Evolutionary conservation across 2,797 vertebrate species (phyloP), one percentile per base, ranked within the genome.

Genomic region (Gouania willdenowi): DNA sequence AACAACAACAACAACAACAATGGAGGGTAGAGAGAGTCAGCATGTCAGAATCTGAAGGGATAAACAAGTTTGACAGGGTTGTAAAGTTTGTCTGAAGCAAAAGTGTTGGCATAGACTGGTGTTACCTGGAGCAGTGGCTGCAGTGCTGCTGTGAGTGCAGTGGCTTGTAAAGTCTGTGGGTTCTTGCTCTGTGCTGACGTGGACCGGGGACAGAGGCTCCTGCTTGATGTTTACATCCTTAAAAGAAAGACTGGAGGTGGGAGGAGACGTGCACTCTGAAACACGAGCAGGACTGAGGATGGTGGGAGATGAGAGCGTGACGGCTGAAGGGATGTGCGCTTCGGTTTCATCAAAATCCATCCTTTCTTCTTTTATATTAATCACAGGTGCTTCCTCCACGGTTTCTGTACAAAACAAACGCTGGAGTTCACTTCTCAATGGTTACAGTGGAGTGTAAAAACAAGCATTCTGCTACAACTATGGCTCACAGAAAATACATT

Each of bases 161-260:
- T 27, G 50, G 5, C 48, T 16, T 0, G 4, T 11, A 3, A 8
- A 20, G 2, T 68, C 62, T 4, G 18, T 29, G 1, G 42, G 4
- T 4, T 69, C 53, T 3, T 0, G 9, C 17, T 66, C 70, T 4
- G 56, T 53, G 42, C 39, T 52, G 34, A 71, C 21, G 0, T 15
- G 36, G 16, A 61, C 50, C 0, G 85, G 83, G 11, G 86, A 86
- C 22, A 38, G 41, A 19, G 86, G 87, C 61, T 90, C 89, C 64
- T 83, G 59, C 54, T 89, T 89, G 37, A 89, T 36, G 0, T 29
- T 26, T 1, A 77, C 15, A 9, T 70, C 11, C 4, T 7, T 21
- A 17, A 41, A 22, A 20, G 70, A 34, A 3, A 45, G 49, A 38
- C 54, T 43, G 43, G 69, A 26, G 30, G 67, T 34, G 9, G 67